Conservation (phyloP, 2,113 vertebrate species). For the Silurus meridionalis region DNA sequence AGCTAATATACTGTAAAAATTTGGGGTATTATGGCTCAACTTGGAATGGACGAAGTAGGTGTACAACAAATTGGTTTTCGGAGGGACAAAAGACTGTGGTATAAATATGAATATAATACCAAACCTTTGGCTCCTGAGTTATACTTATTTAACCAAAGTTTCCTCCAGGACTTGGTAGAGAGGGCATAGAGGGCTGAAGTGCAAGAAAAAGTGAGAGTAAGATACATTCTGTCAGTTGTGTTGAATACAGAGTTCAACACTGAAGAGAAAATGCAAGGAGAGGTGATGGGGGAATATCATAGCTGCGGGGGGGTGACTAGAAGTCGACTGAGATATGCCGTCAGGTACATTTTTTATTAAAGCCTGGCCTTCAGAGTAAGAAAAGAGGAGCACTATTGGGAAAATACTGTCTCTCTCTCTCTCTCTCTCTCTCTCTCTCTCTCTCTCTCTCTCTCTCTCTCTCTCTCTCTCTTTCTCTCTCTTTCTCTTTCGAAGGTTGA, state of each 20-base stretch:
- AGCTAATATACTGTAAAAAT: conserved; percentile 23
- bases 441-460: no score
- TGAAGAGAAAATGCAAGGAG: conserved; percentile 24
- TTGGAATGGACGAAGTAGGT: conserved; percentile 4
- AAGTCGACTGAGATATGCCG: conserved; percentile 13
- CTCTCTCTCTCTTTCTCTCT: no score
- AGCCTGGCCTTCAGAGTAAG: conserved; percentile 27
- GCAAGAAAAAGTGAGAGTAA: conserved; percentile 20
- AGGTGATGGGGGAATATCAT: conserved; percentile 18
- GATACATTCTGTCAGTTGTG: conserved; percentile 17
- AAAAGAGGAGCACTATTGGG: background rate
- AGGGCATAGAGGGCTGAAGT: background rate
- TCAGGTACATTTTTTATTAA: conserved; percentile 34
- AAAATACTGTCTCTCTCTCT: background rate
- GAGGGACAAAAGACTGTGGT: background rate
- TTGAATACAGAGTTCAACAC: conserved; percentile 36
- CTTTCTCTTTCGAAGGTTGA: background rate
- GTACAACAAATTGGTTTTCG: background rate
- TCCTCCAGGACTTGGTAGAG: conserved; percentile 12
- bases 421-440: no score
- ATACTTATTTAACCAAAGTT: conserved; percentile 1
- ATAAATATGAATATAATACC: conserved; percentile 7
- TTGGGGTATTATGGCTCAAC: background rate
- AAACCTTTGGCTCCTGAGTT: background rate
- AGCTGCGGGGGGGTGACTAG: background rate